Evolutionary conservation across 2,113 vertebrate genomes (phyloP).

Genomic region (Mormyrus iriodes): DNA sequence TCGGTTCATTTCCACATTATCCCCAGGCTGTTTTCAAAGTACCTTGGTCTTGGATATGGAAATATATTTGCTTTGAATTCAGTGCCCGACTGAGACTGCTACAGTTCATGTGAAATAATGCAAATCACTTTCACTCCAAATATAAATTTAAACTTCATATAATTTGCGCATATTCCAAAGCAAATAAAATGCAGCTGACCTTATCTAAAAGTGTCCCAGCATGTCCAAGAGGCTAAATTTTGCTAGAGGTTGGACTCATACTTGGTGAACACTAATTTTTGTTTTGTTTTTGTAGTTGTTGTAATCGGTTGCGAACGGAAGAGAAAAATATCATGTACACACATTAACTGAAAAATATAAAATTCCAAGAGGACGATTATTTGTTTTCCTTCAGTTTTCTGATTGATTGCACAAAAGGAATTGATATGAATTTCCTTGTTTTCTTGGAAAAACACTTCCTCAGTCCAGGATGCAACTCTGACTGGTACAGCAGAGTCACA

Average conservation of each 20-base stretch:
- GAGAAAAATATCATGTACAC: not conserved
- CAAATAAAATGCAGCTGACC: not conserved
- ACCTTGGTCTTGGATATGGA: not conserved
- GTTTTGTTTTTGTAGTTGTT: no score
- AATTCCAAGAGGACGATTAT: not conserved
- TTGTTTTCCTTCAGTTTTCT: not conserved
- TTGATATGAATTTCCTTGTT: not conserved
- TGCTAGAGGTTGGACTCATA: not conserved
- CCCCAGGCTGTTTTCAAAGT: not conserved
- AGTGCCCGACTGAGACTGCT: not conserved
- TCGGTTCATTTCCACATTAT: not conserved
- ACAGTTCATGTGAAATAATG: not conserved
- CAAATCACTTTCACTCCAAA: not conserved
- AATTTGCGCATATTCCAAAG: not conserved
- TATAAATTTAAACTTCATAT: not conserved
- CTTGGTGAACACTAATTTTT: not conserved
- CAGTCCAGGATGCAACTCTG: not conserved
- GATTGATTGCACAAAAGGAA: not conserved
- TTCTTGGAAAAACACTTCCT: not conserved
- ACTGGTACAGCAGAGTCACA: not conserved
- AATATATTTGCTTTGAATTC: conserved; percentile 4
- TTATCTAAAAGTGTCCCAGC: not conserved
- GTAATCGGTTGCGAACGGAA: not conserved
- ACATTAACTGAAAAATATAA: not conserved
- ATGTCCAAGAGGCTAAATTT: not conserved